Conservation (phyloP, 2,888 invertebrate species). For the Ophioninae sp. region DNA sequence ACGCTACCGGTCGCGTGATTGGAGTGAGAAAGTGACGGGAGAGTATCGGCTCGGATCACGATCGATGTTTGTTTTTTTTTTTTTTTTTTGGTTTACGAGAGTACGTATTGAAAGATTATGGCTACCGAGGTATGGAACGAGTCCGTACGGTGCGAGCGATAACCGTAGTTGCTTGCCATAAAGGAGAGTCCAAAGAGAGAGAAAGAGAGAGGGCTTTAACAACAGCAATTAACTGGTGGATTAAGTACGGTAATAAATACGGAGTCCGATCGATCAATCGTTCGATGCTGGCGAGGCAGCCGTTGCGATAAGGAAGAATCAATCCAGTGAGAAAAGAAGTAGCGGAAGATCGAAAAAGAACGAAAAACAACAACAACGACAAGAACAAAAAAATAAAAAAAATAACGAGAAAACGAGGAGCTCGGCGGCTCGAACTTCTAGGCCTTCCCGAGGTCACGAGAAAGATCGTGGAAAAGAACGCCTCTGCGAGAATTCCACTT, state of each 20-base stretch:
- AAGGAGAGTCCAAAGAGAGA: conserved; percentile 15
- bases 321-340: conserved; percentile 31
- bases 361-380: no score
- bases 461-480: conserved; percentile 60
- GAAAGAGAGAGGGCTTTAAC: conserved; percentile 43
- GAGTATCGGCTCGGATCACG: conserved; percentile 11
- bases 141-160: conserved; percentile 9
- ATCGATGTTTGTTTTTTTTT: conserved; percentile 23
- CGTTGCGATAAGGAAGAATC: conserved; percentile 55
- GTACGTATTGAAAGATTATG: conserved; percentile 9
- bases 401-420: conserved; percentile 62
- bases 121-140: conserved; percentile 19
- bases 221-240: conserved; percentile 64
- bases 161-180: conserved; percentile 24
- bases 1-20: conserved; percentile 6
- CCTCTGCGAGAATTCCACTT: conserved; percentile 50
- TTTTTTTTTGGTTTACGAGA: no score
- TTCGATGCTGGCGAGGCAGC: conserved; percentile 7
- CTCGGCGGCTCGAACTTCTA: conserved; percentile 49
- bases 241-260: conserved; percentile 63
- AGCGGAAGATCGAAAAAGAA: conserved; percentile 4
- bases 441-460: conserved; percentile 47
- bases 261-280: conserved; percentile 52
- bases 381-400: background rate
- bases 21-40: conserved; percentile 36